Base-by-base conservation (phyloP, 2,797 vertebrate genomes). In the Dallia pectoralis region DNA sequence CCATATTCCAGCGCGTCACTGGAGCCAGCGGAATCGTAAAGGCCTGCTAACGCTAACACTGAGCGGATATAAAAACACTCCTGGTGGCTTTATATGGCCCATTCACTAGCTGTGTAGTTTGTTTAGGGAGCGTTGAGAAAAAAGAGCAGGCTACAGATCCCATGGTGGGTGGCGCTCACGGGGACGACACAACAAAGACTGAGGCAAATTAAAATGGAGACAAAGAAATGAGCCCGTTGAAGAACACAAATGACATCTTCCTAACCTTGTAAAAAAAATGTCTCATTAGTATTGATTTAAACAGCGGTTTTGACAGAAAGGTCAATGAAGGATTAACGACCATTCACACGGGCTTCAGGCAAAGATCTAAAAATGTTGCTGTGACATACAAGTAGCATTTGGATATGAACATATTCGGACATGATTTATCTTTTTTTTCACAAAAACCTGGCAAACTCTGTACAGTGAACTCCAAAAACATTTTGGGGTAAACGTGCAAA, bases 21-120 rank as follows among this genome's bases (percentile, higher is more conserved):
- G 91, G 92, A 92, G 92, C 90, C 91, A 86, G 89, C 67, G 79
- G 82, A 86, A 85, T 87, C 88, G 84, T 92, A 92, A 93, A 93
- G 84, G 22, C 79, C 87, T 83, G 87, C 91, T 84, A 90, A 91
- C 90, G 90, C 86, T 76, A 89, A 91, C 91, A 90, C 87, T 90
- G 88, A 91, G 91, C 79, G 80, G 82, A 87, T 90, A 89, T 89
- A 90, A 91, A 93, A 90, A 89, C 85, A 89, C 87, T 88, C 85
- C 85, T 73, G 61, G 82, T 86, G 89, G 86, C 86, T 91, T 91
- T 89, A 88, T 90, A 84, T 79, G 84, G 87, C 81, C 86, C 79
- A 44, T 79, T 87, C 86, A 67, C 84, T 77, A 81, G 83, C 88
- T 89, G 81, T 56, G 86, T 85, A 79, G 79, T 78, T 84, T 88